These are phyloP conservation scores for Schizaphis graminum DNA, from an alignment of 2,888 invertebrate species.

Conservation along the genomic window DNA sequence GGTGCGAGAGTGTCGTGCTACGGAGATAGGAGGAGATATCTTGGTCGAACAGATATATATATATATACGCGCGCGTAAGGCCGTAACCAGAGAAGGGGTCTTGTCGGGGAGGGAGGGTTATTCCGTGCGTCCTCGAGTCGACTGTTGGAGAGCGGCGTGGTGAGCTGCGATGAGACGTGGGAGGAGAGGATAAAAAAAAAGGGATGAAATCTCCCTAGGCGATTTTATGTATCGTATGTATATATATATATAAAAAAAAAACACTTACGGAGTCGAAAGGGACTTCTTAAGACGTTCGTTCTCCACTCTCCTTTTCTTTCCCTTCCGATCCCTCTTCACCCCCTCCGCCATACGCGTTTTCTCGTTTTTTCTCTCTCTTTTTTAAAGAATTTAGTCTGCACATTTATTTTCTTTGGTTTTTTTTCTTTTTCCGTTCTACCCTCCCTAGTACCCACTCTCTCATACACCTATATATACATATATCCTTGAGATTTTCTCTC, in stretches of 20 bases:
- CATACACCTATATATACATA: background rate
- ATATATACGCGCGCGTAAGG: background rate
- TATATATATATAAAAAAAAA: conserved; percentile 48
- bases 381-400: conserved; percentile 55
- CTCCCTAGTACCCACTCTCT: background rate
- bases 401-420: conserved; percentile 53
- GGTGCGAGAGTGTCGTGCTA: conserved; percentile 2
- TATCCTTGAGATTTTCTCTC: conserved; percentile 2
- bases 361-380: conserved; percentile 35
- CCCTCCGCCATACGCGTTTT: background rate
- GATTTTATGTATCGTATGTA: conserved; percentile 61
- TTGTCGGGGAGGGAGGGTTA: background rate
- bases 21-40: conserved; percentile 62
- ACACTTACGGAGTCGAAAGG: conserved; percentile 65
- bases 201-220: conserved; percentile 64
- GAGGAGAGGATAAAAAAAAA: conserved; percentile 13
- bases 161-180: background rate
- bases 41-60: conserved; percentile 61
- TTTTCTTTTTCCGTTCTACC: conserved; percentile 14
- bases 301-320: conserved; percentile 31
- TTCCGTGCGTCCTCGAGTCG: conserved; percentile 7
- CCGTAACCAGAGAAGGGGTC: background rate
- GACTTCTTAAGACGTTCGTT: conserved; percentile 61
- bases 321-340: background rate
- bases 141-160: background rate